Conservation (phyloP, 2,113 vertebrate genomes). For the Neofelis nebulosa region DNA sequence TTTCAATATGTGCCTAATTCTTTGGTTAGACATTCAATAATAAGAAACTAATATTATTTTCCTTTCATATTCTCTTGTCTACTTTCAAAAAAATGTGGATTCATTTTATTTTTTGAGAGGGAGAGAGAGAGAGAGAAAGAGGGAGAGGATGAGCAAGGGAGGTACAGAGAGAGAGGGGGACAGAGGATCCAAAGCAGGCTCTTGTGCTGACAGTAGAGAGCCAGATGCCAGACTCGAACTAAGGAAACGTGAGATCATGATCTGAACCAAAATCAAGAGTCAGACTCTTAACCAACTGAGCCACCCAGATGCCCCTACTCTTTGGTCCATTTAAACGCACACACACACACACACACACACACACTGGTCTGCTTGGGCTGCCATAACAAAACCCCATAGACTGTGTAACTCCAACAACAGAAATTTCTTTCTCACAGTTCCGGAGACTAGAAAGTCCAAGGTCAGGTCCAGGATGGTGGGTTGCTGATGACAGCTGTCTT, state of each 20-base stretch:
- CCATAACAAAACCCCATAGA: background rate
- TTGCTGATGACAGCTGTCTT: background rate
- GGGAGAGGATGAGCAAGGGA: no score
- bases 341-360: background rate
- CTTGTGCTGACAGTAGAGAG: no score
- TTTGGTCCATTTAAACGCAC: background rate
- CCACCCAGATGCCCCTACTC: background rate
- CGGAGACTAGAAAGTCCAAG: background rate
- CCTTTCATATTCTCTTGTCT: background rate
- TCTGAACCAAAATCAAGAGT: no score
- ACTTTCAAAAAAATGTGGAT: background rate
- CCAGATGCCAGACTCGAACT: no score
- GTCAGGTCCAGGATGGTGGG: background rate
- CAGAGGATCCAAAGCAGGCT: no score
- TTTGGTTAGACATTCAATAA: background rate
- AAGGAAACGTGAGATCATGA: no score
- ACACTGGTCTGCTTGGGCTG: background rate
- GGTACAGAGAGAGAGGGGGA: no score
- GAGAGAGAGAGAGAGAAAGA: no score
- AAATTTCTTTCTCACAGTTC: background rate
- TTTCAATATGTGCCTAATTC: background rate
- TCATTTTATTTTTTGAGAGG: no score
- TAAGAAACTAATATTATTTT: background rate
- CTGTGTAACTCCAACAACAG: background rate
- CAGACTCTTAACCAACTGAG: no score